Conservation (phyloP, 2,888 invertebrate genomes). For the Caenorhabditis plicata region DNA sequence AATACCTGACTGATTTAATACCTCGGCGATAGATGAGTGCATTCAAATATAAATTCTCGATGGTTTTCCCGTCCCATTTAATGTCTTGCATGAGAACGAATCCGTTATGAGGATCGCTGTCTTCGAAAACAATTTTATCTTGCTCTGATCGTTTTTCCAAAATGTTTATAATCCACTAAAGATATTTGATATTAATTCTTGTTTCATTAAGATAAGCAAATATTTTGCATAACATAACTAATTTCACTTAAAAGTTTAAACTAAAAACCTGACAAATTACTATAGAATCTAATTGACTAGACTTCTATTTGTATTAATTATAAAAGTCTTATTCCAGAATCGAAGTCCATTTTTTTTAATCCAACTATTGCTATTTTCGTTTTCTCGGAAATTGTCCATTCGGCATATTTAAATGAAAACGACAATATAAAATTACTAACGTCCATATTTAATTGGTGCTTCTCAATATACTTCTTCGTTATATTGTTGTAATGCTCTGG, state of each 20-base stretch:
- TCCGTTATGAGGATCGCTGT: conserved; percentile 77
- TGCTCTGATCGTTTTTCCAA: conserved; percentile 85
- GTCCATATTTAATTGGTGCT: conserved; percentile 65
- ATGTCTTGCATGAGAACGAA: conserved; percentile 89
- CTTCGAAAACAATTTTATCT: conserved; percentile 83
- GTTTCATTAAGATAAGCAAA: not conserved
- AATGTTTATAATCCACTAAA: conserved; percentile 95
- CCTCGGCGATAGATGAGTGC: conserved; percentile 78
- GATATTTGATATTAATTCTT: conserved; percentile 47
- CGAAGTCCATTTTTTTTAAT: too few relatives aligned
- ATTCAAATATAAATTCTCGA: conserved; percentile 81
- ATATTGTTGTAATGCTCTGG: conserved; percentile 78
- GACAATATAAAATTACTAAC: too few relatives aligned
- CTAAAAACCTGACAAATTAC: too few relatives aligned
- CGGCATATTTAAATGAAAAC: too few relatives aligned
- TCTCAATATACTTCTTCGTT: conserved; percentile 78
- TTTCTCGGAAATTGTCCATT: conserved; percentile 3
- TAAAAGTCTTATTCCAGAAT: too few relatives aligned
- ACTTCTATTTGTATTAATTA: too few relatives aligned
- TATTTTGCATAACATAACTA: conserved; percentile 3
- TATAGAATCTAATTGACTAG: too few relatives aligned
- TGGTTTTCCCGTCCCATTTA: conserved; percentile 84
- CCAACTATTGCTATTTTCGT: too few relatives aligned
- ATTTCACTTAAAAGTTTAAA: conserved; percentile 4
- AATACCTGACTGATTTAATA: conserved; percentile 78